A percentile compares a stretch with the other conserved stretches of the same genome.
Conservation (phyloP, 2,797 vertebrate genomes). For the Halcyon badia region DNA sequence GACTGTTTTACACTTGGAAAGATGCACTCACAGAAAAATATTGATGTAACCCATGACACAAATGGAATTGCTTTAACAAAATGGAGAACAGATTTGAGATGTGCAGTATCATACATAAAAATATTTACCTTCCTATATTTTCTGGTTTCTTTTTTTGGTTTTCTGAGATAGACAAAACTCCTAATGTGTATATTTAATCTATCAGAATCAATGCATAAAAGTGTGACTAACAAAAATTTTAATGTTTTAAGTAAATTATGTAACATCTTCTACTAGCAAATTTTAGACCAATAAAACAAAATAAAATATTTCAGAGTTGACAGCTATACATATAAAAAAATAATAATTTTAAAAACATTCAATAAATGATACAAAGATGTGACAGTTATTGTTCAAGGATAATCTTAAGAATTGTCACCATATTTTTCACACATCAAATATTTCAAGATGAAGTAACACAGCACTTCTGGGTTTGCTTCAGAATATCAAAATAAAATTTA, state of each 20-base stretch:
- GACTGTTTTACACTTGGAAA: neutral
- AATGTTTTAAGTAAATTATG: neutral
- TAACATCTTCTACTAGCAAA: neutral
- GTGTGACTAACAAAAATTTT: neutral
- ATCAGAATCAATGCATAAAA: neutral
- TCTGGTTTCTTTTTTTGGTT: neutral
- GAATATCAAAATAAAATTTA: neutral
- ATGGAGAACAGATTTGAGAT: neutral
- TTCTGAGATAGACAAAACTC: neutral
- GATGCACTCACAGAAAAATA: accelerated
- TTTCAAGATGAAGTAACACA: neutral
- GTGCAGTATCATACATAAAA: neutral
- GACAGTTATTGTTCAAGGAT: neutral
- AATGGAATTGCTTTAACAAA: neutral
- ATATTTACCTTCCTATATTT: neutral
- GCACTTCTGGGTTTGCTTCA: neutral
- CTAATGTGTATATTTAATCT: neutral
- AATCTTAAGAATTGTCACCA: neutral
- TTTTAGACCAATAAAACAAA: neutral
- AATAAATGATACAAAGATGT: neutral
- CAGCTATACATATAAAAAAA: neutral
- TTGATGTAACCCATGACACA: neutral
- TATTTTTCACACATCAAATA: neutral
- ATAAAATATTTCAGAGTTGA: neutral
- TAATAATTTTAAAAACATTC: neutral